Evolutionary conservation across 2,888 invertebrate species (phyloP).

Genomic region (Choreutis nemorana): DNA sequence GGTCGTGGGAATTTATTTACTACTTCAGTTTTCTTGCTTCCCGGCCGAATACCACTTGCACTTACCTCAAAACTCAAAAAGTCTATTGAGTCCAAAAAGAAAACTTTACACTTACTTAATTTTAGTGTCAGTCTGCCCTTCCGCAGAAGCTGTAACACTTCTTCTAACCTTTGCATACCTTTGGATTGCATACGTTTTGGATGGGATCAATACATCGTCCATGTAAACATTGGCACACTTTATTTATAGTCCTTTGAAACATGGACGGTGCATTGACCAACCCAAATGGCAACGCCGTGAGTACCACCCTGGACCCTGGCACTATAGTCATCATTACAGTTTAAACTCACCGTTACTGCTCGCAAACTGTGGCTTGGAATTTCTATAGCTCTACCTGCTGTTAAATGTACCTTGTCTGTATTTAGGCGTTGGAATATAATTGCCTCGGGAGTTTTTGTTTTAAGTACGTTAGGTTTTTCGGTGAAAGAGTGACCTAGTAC

Average conservation of each 20-base stretch:
- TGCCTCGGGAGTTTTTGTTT: too few relatives aligned
- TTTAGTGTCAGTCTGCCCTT: slow-evolving; percentile 14
- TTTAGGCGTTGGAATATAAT: too few relatives aligned
- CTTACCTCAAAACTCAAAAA: slow-evolving; percentile 16
- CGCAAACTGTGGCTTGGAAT: too few relatives aligned
- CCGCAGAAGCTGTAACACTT: slow-evolving; percentile 10
- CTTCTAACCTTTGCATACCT: slow-evolving; percentile 10
- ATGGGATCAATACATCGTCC: slow-evolving; percentile 17
- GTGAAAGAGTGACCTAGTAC: too few relatives aligned
- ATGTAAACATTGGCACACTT: slow-evolving; percentile 12
- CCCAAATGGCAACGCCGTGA: slow-evolving; percentile 15
- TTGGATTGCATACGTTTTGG: slow-evolving; percentile 9
- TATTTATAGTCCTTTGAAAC: slow-evolving; percentile 10
- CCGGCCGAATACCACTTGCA: slow-evolving; percentile 13
- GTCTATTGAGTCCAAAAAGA: slow-evolving; percentile 13
- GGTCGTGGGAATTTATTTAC: slow-evolving; percentile 7
- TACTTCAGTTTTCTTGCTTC: slow-evolving; percentile 8
- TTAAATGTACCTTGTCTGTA: too few relatives aligned
- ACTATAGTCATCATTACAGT: too few relatives aligned
- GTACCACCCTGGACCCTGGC: too few relatives aligned
- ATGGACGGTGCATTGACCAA: slow-evolving; percentile 11
- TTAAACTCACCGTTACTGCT: too few relatives aligned
- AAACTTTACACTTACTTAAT: slow-evolving; percentile 16
- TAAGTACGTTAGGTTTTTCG: too few relatives aligned
- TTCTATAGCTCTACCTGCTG: too few relatives aligned